Evolutionary conservation across 2,113 vertebrate species (phyloP), one percentile per base, ranked within the genome.

Genomic region (Rhabdornis inornatus): DNA sequence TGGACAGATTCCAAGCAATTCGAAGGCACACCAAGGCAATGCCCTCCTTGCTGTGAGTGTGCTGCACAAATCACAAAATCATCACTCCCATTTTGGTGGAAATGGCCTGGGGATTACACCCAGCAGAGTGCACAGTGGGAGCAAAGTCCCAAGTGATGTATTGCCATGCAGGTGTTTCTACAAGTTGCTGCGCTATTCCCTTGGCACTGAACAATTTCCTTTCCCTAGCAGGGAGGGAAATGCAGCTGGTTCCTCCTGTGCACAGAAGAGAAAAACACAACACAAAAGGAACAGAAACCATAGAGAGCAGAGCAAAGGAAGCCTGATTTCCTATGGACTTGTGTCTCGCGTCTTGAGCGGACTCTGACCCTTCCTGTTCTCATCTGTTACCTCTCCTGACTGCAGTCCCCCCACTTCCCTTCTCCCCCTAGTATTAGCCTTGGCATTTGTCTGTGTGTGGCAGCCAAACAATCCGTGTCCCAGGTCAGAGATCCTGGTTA

Each of bases 291-390:
- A 92, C 47, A 94, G 56, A 90, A 81, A 70, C 60, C 80, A 75
- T 64, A 37, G 75, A 81, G 64, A 95, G 71, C 59, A 59, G 83
- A 56, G 87, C 52, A 94, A 90, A 96, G 95, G 96, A 96, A 96
- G 76, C 30, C 83, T 52, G 35, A 91, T 89, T 96, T 97, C 96
- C 95, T 95, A 93, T 78, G 69, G 89, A 92, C 80, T 93, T 81
- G n/a, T 42, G 50, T 56, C 82, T 80, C 89, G 68, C 40, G 44
- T 92, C 92, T 96, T 81, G 71, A 86, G 72, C 44, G 5, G 83
- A 59, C 87, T 87, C 71, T 56, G 92, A 81, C 72, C 69, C 92
- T 95, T 96, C 91, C 95, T 94, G 89, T 92, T 81, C 83, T 90
- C 50, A 52, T 72, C 49, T 2, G 9, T 88, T 70, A 59, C 75